Evolutionary conservation across 2,888 invertebrate species (phyloP), one percentile per base, ranked within the genome.

Genomic region (Leptopterna dolabrata): DNA sequence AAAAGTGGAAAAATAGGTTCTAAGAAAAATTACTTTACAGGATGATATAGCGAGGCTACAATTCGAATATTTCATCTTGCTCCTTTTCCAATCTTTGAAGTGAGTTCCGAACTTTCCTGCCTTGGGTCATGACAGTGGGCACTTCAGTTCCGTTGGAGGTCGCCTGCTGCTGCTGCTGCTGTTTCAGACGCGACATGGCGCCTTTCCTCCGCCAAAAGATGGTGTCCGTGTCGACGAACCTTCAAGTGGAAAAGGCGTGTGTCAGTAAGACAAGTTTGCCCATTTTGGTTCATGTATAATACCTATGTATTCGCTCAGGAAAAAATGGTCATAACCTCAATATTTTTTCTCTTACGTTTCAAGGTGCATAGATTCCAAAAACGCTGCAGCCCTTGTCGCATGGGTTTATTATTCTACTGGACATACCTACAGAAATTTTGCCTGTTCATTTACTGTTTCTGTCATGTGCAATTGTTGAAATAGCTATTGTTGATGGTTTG

Each of bases 1-100:
- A 55, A 55, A 63, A 63, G 24, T 24, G 24, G 24, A 63, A 63
- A 63, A 63, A 63, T 63, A 63, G 9, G 9, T 24, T 63, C 63
- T 63, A 63, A 63, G 0, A 47, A 7, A 63, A 63, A 63, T 19
- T 24, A 63, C 63, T 63, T 63, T 24, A 63, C 63, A 63, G 6
- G 51, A 51, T 19, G 63, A 63, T 63, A 63, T 9, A 73, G 73
- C n/a, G 16, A 14, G 83, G 95, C 95, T 97, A 97, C 95, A 97
- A 96, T 92, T 97, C 96, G 92, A 97, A 97, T 91, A 97, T 94
- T 92, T 97, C 97, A 91, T 97, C 97, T 91, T 97, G 97, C 91
- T 96, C 95, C 90, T 95, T 94, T 92, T 97, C 96, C 89, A 97
- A 93, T 91, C 96, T 95, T 91, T 95, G 95, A 89, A 97, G 92